phyloP scores from a whole-genome alignment of 2,113 vertebrate species.

The Poeciliopsis retropinna region DNA sequence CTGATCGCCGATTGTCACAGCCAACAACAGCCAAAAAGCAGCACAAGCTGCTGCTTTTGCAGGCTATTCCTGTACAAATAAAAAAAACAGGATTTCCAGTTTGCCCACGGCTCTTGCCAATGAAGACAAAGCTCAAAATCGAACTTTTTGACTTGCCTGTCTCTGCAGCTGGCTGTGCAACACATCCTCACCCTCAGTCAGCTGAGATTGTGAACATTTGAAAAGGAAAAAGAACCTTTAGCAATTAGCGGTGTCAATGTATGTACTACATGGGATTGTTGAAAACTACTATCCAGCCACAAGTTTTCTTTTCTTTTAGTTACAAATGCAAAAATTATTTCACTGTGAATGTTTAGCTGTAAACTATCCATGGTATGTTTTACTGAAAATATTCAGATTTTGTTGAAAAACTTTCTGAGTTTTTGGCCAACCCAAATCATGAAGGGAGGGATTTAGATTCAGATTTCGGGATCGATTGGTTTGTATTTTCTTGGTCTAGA shows the following conservation, averaged over 20 bases:
- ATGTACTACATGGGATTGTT: neutral
- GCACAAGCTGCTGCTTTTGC: constrained; percentile 5
- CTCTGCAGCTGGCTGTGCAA: constrained; percentile 14
- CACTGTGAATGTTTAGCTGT: neutral
- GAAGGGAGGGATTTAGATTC: too few relatives aligned
- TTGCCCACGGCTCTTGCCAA: constrained; percentile 44
- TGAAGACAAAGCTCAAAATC: constrained; percentile 42
- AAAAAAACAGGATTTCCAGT: constrained; percentile 67
- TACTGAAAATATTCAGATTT: too few relatives aligned
- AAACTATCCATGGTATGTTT: too few relatives aligned
- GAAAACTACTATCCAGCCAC: neutral
- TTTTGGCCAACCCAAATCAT: too few relatives aligned
- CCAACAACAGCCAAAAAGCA: neutral
- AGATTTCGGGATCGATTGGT: too few relatives aligned
- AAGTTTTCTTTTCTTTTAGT: neutral
- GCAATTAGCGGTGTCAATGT: neutral
- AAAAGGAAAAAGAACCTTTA: neutral
- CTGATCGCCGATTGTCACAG: neutral
- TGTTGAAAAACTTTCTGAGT: too few relatives aligned
- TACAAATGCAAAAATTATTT: neutral
- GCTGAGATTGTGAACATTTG: constrained; percentile 1
- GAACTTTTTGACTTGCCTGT: constrained; percentile 24
- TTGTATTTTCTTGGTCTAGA: too few relatives aligned
- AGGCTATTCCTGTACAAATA: constrained; percentile 19
- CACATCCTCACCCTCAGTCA: neutral